Percentiles rank a stretch among this genome's conserved stretches.
These are phyloP conservation scores for Sakesphorus luctuosus DNA, from an alignment of 2,113 vertebrate genomes.

Conservation along the genomic window DNA sequence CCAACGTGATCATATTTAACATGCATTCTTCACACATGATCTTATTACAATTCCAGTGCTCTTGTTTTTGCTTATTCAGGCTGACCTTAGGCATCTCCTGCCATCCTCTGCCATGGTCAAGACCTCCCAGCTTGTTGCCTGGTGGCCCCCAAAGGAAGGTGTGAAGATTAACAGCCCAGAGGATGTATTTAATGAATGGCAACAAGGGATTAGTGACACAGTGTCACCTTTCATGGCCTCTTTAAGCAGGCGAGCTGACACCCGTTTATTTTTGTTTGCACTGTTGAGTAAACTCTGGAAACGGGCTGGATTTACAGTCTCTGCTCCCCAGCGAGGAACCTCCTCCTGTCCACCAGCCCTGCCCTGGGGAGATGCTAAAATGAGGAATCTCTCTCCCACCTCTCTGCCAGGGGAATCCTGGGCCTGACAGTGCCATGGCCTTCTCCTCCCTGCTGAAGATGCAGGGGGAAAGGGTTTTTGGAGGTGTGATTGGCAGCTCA, in stretches of 20 bases:
- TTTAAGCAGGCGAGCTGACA: constrained; percentile 68
- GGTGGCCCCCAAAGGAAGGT: constrained; percentile 73
- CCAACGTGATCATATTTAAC: constrained; percentile 33
- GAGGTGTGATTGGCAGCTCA: not conserved
- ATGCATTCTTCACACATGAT: constrained; percentile 62
- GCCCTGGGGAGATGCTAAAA: not conserved
- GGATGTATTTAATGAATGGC: constrained; percentile 78
- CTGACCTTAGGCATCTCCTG: constrained; percentile 66
- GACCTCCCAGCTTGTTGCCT: constrained; percentile 73
- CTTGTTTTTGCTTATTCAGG: constrained; percentile 51
- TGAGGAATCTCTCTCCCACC: not conserved
- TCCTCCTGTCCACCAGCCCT: constrained; percentile 25
- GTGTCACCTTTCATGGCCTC: constrained; percentile 72
- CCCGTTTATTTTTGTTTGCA: constrained; percentile 79
- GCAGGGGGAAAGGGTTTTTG: not conserved
- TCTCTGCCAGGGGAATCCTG: not conserved
- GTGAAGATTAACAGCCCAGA: constrained; percentile 77
- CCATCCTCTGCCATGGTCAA: constrained; percentile 76
- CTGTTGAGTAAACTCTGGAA: constrained; percentile 76
- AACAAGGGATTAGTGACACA: constrained; percentile 76
- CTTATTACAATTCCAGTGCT: constrained; percentile 52
- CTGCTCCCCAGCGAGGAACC: constrained; percentile 16
- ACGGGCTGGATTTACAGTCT: constrained; percentile 66
- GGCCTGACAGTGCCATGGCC: not conserved
- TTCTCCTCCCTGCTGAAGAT: not conserved